These are phyloP conservation scores for Pseudoatta argentina DNA, from an alignment of 1,140 invertebrate species.

Conservation along the genomic window DNA sequence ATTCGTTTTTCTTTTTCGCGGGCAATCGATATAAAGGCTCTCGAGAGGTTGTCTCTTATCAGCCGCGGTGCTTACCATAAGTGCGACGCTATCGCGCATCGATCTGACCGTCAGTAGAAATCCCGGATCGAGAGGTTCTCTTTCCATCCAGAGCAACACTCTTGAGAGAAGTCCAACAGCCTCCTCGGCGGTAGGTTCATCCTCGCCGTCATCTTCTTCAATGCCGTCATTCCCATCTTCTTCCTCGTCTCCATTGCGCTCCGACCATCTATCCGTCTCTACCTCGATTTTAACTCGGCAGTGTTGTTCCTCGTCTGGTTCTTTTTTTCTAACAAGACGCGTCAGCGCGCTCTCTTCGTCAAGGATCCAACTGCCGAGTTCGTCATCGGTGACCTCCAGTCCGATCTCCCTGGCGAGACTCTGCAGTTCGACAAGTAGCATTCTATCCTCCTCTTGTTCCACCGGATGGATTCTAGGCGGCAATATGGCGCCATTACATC, in stretches of 20 bases:
- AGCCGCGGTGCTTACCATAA: slow-evolving; percentile 81
- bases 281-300: slow-evolving; percentile 73
- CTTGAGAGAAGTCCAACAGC: slow-evolving; percentile 83
- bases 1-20: not conserved
- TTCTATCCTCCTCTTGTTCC: slow-evolving; percentile 77
- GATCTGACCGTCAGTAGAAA: slow-evolving; percentile 86
- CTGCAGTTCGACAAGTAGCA: slow-evolving; percentile 82
- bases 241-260: slow-evolving; percentile 67
- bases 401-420: slow-evolving; percentile 83
- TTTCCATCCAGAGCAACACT: slow-evolving; percentile 87
- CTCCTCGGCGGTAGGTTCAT: slow-evolving; percentile 82
- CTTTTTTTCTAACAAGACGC: slow-evolving; percentile 73
- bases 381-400: slow-evolving; percentile 82
- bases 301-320: slow-evolving; percentile 74
- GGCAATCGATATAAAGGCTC: slow-evolving; percentile 70
- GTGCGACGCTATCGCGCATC: slow-evolving; percentile 83
- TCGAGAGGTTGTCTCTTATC: slow-evolving; percentile 70
- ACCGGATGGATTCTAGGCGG: slow-evolving; percentile 62
- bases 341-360: slow-evolving; percentile 78
- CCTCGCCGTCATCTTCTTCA: slow-evolving; percentile 70
- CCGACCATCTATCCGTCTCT: slow-evolving; percentile 71
- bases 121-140: slow-evolving; percentile 86
- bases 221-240: slow-evolving; percentile 62
- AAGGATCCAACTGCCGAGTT: slow-evolving; percentile 83
- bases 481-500: slow-evolving; percentile 43